Evolutionary conservation across 2,113 vertebrate genomes (phyloP), one percentile per base, ranked within the genome.

Genomic region (Peromyscus polionotus): DNA sequence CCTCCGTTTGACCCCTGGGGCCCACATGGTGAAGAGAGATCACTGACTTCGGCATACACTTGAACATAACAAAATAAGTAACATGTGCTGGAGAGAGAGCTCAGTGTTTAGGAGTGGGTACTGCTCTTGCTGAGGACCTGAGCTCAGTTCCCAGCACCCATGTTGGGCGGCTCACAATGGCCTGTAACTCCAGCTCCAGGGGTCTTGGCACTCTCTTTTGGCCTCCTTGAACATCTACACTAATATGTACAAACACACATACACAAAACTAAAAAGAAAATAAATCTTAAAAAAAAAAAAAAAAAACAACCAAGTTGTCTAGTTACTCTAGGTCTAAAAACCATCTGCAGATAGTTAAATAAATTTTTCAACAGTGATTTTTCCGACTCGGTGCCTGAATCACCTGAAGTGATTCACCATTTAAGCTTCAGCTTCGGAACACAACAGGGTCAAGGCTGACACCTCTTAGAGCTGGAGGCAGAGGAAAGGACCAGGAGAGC

Each of bases 281-380:
- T 84, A 84, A 63, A 31, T 33, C 57, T 85, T 10, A 36, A 54
- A 33, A 45, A n/a, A n/a, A 22, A 14, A 39, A n/a, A n/a, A 39
- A 17, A 14, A 45, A 48, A 48, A 48, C 36, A 48, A 48, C 20
- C 36, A 68, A 68, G n/a, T 4, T 63, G 81, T 36, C 14, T 45
- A 57, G 48, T 24, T 19, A 54, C 12, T 39, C 14, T 61, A 88
- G 57, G 42, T 45, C n/a, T 65, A 72, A 22, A 59, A 42, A 84
- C 72, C 59, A 28, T 51, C 48, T 24, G 39, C 7, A 70, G 61
- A 17, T 22, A 85, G 7, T 68, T 28, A 81, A 84, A 72, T 28
- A 81, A 51, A 80, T 75, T 36, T 89, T 77, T 79, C 94, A 93
- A 42, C 75, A 87, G 59, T 7, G 80, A 91, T 10, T 81, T 81